A percentile compares a stretch with the other conserved stretches of the same genome.
These are phyloP conservation scores for Ceratothoa steindachneri DNA, from an alignment of 2,888 invertebrate species.

Conservation along the genomic window DNA sequence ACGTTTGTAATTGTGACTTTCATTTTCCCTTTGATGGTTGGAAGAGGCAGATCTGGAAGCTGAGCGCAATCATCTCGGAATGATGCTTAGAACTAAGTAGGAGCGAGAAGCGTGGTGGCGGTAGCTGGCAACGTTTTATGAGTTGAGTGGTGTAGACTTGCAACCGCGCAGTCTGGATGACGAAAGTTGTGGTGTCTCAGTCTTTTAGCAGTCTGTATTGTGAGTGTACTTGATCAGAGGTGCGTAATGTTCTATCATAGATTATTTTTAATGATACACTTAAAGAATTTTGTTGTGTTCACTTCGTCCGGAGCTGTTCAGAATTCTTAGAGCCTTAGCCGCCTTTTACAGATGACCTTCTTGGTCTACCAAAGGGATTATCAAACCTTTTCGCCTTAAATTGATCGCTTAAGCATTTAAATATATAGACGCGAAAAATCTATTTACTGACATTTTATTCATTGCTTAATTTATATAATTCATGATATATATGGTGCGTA, in stretches of 20 bases:
- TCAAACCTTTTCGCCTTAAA: no score
- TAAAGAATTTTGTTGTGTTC: not conserved
- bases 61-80: not conserved
- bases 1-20: not conserved
- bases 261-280: not conserved
- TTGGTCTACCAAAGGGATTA: no score
- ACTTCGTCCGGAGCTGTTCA: no score
- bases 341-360: no score
- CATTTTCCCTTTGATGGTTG: not conserved
- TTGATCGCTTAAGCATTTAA: no score
- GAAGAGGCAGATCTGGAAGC: slow-evolving; percentile 11
- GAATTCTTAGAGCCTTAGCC: no score
- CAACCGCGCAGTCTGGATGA: not conserved
- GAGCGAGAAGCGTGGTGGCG: no score
- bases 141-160: not conserved
- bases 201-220: not conserved
- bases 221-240: not conserved
- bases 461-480: no score
- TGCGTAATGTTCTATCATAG: no score
- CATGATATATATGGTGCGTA: no score
- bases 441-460: no score
- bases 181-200: not conserved
- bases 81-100: slow-evolving; percentile 2
- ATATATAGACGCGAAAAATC: no score
- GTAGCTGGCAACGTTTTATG: slow-evolving; percentile 4